Conservation (phyloP, 1,140 invertebrate species). For the Ganaspis sp. region DNA sequence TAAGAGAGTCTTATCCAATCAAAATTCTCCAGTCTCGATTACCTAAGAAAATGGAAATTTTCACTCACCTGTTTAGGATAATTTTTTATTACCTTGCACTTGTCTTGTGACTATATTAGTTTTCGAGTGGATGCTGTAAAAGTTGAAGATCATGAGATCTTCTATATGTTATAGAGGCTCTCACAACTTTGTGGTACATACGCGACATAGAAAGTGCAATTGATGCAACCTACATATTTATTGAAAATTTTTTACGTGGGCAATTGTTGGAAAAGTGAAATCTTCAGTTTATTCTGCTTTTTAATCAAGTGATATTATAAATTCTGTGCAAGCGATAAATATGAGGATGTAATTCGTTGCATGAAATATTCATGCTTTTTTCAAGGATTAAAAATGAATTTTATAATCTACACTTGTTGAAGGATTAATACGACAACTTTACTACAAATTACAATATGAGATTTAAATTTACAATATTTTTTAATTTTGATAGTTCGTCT, state of each 20-base stretch:
- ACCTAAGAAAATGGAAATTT: background rate
- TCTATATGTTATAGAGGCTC: no score
- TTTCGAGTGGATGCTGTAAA: background rate
- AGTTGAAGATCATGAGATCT: background rate
- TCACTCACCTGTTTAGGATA: no score
- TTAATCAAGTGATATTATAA: background rate
- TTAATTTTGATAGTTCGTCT: no score
- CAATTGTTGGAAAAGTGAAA: background rate
- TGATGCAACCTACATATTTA: constrained; percentile 4
- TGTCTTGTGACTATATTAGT: background rate
- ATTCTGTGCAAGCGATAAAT: background rate
- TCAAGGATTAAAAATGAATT: background rate
- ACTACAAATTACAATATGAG: no score
- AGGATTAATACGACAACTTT: background rate
- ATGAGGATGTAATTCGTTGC: background rate
- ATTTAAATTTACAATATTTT: no score
- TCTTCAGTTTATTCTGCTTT: background rate
- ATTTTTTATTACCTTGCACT: no score
- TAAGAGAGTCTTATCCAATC: background rate
- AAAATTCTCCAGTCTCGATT: constrained; percentile 1
- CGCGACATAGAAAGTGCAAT: background rate
- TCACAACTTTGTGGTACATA: background rate
- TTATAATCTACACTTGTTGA: background rate
- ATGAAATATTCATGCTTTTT: background rate
- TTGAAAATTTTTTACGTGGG: background rate